phyloP scores from a whole-genome alignment of 2,797 vertebrate species.

The Bradypus variegatus region DNA sequence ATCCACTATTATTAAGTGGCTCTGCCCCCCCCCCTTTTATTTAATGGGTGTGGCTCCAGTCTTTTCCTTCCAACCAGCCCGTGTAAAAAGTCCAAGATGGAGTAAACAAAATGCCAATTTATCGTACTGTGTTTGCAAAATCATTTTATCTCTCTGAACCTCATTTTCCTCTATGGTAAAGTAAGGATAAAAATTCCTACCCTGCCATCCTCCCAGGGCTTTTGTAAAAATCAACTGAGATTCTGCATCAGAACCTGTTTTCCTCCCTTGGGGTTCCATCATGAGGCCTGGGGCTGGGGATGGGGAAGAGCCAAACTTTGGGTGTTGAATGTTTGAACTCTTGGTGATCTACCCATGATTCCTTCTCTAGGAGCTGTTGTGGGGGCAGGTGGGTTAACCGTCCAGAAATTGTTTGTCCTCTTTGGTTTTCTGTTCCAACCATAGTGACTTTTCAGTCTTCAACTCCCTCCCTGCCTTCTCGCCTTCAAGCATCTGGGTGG shows the following conservation, averaged over 20 bases:
- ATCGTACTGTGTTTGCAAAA: not conserved
- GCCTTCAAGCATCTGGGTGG: constrained; percentile 38
- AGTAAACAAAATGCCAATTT: not conserved
- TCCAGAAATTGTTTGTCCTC: not conserved
- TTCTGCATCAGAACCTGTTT: not conserved
- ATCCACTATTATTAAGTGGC: not conserved
- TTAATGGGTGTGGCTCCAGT: not conserved
- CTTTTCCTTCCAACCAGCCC: not conserved
- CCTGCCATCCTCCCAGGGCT: not conserved
- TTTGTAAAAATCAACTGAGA: not conserved
- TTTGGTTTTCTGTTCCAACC: constrained; percentile 50
- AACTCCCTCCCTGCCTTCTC: not conserved
- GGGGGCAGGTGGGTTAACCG: not conserved
- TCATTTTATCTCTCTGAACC: not conserved
- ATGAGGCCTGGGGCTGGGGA: not conserved
- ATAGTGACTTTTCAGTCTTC: not conserved
- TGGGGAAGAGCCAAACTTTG: not conserved
- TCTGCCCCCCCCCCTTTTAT: not conserved
- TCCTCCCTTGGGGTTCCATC: not conserved
- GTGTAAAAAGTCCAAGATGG: not conserved
- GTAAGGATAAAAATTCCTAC: not conserved
- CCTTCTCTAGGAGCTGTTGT: not conserved
- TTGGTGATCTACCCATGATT: not conserved
- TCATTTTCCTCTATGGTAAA: not conserved
- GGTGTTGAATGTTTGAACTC: not conserved